phyloP scores from a whole-genome alignment of 2,113 vertebrate species.

The Muntiacus reevesi region DNA sequence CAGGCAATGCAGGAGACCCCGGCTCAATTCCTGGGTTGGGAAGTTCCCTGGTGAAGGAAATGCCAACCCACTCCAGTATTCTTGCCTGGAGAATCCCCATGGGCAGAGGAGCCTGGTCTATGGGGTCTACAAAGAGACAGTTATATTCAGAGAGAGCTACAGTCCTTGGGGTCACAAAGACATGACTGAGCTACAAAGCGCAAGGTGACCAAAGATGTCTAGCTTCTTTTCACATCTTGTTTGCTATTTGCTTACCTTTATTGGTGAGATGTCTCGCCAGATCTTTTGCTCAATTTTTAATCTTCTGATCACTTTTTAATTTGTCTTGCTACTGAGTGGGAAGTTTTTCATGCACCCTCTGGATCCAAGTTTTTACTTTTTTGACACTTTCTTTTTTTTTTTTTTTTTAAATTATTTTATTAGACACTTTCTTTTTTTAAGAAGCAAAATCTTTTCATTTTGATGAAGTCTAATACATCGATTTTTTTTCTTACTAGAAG shows the following conservation, averaged over 20 bases:
- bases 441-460: neutral
- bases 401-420: too few relatives aligned
- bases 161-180: neutral
- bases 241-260: neutral
- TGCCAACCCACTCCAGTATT: neutral
- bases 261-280: neutral
- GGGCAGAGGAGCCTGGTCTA: neutral
- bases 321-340: neutral
- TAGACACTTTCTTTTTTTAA: neutral
- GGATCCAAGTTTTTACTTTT: too few relatives aligned
- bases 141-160: neutral
- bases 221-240: neutral
- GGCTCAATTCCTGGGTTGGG: neutral
- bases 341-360: neutral
- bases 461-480: neutral
- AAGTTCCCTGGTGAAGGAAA: neutral
- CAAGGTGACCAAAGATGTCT: neutral
- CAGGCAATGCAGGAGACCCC: neutral
- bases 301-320: neutral
- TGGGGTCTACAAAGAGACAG: neutral
- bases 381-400: neutral
- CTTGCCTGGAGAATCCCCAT: neutral
- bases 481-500: neutral
- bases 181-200: neutral
- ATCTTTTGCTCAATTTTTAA: neutral